These are phyloP conservation scores for Ambastaia sidthimunki DNA, from an alignment of 2,797 vertebrate genomes.

Conservation along the genomic window DNA sequence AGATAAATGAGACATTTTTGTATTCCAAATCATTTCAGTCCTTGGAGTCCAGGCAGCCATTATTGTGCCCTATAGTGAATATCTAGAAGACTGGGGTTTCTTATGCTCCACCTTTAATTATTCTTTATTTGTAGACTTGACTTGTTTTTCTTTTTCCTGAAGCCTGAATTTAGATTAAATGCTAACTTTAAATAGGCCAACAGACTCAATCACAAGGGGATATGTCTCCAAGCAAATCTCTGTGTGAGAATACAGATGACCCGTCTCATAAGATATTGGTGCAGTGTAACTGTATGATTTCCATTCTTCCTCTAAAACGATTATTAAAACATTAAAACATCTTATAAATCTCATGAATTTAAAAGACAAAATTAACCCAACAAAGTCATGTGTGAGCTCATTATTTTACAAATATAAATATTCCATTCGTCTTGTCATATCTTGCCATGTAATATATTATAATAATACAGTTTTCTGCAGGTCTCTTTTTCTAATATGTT, in stretches of 20 bases:
- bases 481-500: background rate
- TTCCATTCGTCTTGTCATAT: background rate
- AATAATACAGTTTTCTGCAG: background rate
- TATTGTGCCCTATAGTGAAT: constrained; percentile 28
- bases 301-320: background rate
- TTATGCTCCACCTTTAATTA: constrained; percentile 14
- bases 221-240: constrained; percentile 9
- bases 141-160: constrained; percentile 29
- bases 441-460: constrained; percentile 16
- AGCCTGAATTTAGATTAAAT: constrained; percentile 45
- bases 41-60: constrained; percentile 21
- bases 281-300: background rate
- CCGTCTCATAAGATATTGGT: constrained; percentile 20
- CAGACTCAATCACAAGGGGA: constrained; percentile 25
- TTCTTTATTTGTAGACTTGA: constrained; percentile 26
- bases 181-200: constrained; percentile 45
- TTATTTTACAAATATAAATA: constrained; percentile 19
- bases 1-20: constrained; percentile 44
- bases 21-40: constrained; percentile 36
- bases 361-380: constrained; percentile 29
- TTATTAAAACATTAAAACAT: constrained; percentile 24
- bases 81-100: background rate
- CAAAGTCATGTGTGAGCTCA: constrained; percentile 30
- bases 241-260: constrained; percentile 21
- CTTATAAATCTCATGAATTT: constrained; percentile 43